These are phyloP conservation scores for Chironomus tepperi DNA, from an alignment of 1,140 invertebrate species.

Conservation along the genomic window DNA sequence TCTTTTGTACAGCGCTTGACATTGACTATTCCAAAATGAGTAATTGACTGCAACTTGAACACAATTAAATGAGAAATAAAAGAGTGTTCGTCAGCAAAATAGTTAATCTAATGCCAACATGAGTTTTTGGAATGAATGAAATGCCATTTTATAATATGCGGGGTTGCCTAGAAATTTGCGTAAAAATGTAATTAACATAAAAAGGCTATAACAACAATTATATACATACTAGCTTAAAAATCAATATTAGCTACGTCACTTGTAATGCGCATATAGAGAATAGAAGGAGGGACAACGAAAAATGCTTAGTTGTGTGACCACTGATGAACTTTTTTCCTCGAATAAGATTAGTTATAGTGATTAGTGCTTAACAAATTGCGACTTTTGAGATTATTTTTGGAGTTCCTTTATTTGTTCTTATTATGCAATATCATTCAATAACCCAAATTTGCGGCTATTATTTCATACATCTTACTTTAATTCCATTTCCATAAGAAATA, in stretches of 20 bases:
- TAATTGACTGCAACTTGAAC: neutral
- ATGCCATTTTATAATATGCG: neutral
- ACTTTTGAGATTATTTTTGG: too few species aligned
- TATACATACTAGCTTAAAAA: neutral
- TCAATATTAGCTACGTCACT: neutral
- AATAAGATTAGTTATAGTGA: too few species aligned
- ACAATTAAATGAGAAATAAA: neutral
- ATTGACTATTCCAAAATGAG: constrained; percentile 21
- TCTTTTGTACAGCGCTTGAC: neutral
- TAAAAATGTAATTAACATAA: constrained; percentile 14
- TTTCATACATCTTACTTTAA: too few species aligned
- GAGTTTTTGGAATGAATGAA: neutral
- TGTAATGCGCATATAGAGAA: too few species aligned
- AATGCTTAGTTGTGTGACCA: too few species aligned
- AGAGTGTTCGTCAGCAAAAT: neutral
- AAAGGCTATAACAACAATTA: neutral
- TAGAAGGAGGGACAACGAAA: too few species aligned
- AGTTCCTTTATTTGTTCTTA: too few species aligned
- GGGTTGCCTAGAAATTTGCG: constrained; percentile 11
- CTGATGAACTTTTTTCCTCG: too few species aligned
- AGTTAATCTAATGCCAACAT: neutral
- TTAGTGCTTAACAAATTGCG: too few species aligned
- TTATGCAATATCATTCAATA: too few species aligned
- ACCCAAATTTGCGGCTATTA: too few species aligned
- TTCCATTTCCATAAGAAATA: too few species aligned